phyloP scores from a whole-genome alignment of 2,797 vertebrate genomes.

The Vespertilio murinus region DNA sequence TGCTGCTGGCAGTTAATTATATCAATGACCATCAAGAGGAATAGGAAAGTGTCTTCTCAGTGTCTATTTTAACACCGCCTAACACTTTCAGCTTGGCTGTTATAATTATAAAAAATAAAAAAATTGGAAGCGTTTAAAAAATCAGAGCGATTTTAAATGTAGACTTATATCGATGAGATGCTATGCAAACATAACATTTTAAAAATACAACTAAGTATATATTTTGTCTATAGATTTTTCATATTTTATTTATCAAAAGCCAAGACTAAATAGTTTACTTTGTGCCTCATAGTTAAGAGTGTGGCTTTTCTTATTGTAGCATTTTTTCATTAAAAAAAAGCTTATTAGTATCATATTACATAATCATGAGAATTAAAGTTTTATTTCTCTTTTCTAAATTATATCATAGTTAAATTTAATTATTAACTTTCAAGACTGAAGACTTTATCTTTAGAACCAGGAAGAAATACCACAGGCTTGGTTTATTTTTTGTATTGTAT shows the following conservation, averaged over 20 bases:
- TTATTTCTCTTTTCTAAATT: conserved; percentile 10
- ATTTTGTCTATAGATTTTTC: conserved; percentile 20
- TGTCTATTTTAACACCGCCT: conserved; percentile 42
- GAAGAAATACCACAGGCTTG: background rate
- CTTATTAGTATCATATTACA: conserved; percentile 27
- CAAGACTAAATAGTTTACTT: conserved; percentile 22
- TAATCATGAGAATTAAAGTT: background rate
- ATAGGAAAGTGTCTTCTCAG: conserved; percentile 38
- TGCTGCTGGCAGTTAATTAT: conserved; percentile 73
- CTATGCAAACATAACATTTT: conserved; percentile 35
- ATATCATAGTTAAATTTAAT: background rate
- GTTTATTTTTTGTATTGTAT: background rate
- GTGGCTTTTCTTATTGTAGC: background rate
- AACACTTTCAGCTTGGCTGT: conserved; percentile 15
- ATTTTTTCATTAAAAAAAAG: background rate
- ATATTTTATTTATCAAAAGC: conserved; percentile 42
- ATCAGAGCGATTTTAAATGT: conserved; percentile 28
- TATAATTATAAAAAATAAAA: background rate
- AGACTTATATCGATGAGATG: background rate
- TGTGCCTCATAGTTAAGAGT: background rate
- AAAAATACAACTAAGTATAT: conserved; percentile 2
- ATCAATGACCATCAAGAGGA: conserved; percentile 69
- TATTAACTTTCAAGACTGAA: conserved; percentile 36
- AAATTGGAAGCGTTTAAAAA: conserved; percentile 38
- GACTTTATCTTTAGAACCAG: background rate